phyloP scores from a whole-genome alignment of 1,140 invertebrate species.

The Alviniconcha marisindica region DNA sequence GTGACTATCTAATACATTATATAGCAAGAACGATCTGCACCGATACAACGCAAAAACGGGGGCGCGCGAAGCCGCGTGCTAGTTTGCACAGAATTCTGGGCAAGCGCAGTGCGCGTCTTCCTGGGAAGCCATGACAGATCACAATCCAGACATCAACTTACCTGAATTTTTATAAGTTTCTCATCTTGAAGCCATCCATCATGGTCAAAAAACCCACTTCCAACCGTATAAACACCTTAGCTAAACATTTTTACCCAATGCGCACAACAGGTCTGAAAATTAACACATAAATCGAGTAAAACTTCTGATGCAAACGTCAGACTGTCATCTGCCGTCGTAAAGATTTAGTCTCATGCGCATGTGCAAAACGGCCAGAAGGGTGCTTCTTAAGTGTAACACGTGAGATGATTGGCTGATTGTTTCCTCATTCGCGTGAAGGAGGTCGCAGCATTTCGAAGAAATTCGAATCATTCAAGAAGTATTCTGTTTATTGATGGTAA shows the following conservation, averaged over 20 bases:
- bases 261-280: slow-evolving; percentile 37
- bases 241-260: slow-evolving; percentile 67
- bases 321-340: background rate
- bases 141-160: slow-evolving; percentile 47
- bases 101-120: slow-evolving; percentile 31
- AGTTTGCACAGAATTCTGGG: slow-evolving; percentile 51
- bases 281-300: slow-evolving; percentile 34
- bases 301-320: slow-evolving; percentile 13
- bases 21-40: too few relatives aligned
- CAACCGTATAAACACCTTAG: slow-evolving; percentile 65
- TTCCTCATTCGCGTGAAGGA: slow-evolving; percentile 19
- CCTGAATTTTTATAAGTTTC: slow-evolving; percentile 68
- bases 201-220: slow-evolving; percentile 71
- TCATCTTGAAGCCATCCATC: slow-evolving; percentile 65
- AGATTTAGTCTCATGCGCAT: slow-evolving; percentile 23
- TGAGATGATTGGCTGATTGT: slow-evolving; percentile 7
- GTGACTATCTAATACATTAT: too few relatives aligned
- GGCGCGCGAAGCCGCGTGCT: slow-evolving; percentile 44
- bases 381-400: background rate
- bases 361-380: background rate
- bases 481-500: too few relatives aligned
- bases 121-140: slow-evolving; percentile 47
- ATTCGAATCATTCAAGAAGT: too few relatives aligned
- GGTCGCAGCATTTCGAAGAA: background rate
- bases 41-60: too few relatives aligned